Base-by-base conservation (phyloP, 2,888 invertebrate species). In the Scaptomyza flava region DNA sequence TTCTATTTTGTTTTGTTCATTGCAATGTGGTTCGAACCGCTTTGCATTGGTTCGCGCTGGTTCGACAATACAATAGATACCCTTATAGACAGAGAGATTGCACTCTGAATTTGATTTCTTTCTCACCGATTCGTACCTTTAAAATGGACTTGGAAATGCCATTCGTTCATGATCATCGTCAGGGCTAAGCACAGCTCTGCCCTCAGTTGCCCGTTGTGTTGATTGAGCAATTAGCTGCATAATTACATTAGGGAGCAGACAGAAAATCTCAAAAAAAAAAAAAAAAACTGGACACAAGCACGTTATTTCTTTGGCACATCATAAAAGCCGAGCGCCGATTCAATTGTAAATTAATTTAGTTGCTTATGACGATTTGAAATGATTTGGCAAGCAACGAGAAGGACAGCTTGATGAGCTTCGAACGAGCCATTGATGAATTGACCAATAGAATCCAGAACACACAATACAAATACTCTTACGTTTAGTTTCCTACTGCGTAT, bases 171-270 rank as follows among this genome's bases (percentile, higher is more conserved):
- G 70, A 51, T 41, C 41, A 41, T 41, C 69, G 36, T 34, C 11
- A 12, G 12, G 12, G 42, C 27, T 27, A 23, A 23, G 23, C 23
- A 23, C 38, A 60, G 33, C 46, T 9, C 11, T 14, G 8, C 31
- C 27, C 17, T 11, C 23, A 3, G n/a, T n/a, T 45, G n/a, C 42
- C 33, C 27, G 47, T 48, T 63, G 69, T 43, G 46, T 59, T 79
- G 81, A 81, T 83, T 81, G 71, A 67, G 51, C 71, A 81, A 81
- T 83, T 83, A 83, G 68, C 71, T 69, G 79, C 84, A 83, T 83
- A 81, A 81, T 81, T 81, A 66, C 62, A 66, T 50, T 57, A 45
- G 60, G 48, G 52, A 34, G 48, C 46, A 51, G 36, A 36, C 34
- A 45, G 52, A 9, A 38, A 34, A 42, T 45, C 46, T 41, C 38